Conservation (phyloP, 2,797 vertebrate species). For the Notoglanidium macrostoma region DNA sequence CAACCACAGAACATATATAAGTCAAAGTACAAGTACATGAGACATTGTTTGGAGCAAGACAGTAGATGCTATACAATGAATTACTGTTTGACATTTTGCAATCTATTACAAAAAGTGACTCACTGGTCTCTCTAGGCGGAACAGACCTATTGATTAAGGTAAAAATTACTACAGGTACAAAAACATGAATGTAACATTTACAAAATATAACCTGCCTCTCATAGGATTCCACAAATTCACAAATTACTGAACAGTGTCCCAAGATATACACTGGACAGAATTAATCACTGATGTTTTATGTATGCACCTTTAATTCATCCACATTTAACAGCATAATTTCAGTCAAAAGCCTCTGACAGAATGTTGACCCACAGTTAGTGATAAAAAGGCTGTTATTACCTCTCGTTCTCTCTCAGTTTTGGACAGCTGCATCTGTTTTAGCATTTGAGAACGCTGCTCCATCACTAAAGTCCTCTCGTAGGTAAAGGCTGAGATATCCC, state of each 20-base stretch:
- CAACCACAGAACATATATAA: constrained; percentile 34
- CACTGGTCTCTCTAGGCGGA: not conserved
- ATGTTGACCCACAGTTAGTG: too few species aligned
- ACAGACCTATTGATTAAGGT: not conserved
- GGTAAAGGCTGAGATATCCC: constrained; percentile 94
- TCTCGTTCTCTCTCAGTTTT: constrained; percentile 89
- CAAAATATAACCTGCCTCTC: too few species aligned
- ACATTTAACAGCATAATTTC: too few species aligned
- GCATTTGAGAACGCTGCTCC: constrained; percentile 95
- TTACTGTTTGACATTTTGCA: not conserved
- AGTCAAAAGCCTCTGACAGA: too few species aligned
- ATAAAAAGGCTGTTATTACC: constrained; percentile 68
- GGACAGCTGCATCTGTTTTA: constrained; percentile 96
- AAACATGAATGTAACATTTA: too few species aligned
- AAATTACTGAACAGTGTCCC: too few species aligned
- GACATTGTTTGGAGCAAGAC: not conserved
- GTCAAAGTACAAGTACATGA: not conserved
- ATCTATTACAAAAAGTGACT: not conserved
- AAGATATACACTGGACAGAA: too few species aligned
- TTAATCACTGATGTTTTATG: too few species aligned
- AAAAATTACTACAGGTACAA: not conserved
- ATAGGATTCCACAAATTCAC: too few species aligned
- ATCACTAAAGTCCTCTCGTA: constrained; percentile 95
- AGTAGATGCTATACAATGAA: not conserved
- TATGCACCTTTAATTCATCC: too few species aligned